Evolutionary conservation across 2,888 invertebrate species (phyloP).

Genomic region (Lagria hirta): DNA sequence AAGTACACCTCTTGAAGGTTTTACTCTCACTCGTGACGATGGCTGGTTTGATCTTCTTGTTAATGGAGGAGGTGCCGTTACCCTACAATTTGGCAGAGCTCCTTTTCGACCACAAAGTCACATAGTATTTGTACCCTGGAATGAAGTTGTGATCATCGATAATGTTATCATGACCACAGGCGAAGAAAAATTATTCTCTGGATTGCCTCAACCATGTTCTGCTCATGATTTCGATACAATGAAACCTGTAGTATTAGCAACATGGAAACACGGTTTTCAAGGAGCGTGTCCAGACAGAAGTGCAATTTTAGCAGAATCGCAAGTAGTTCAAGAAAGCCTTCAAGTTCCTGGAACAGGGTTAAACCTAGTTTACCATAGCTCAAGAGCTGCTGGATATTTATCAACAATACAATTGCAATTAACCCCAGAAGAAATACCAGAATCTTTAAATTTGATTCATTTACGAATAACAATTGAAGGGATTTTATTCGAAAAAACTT

Average conservation of each 20-base stretch:
- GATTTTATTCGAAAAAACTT: slow-evolving; percentile 86
- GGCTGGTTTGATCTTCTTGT: slow-evolving; percentile 98
- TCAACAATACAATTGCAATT: slow-evolving; percentile 90
- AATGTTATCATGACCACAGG: slow-evolving; percentile 82
- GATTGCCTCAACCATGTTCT: slow-evolving; percentile 75
- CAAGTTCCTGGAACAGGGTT: slow-evolving; percentile 92
- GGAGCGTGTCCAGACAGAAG: slow-evolving; percentile 93
- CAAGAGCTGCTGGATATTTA: slow-evolving; percentile 88
- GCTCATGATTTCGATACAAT: slow-evolving; percentile 90
- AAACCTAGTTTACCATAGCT: slow-evolving; percentile 96
- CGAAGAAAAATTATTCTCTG: slow-evolving; percentile 71
- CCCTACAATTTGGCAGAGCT: slow-evolving; percentile 88
- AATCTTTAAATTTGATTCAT: slow-evolving; percentile 83
- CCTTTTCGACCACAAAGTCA: slow-evolving; percentile 86
- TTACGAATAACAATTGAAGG: slow-evolving; percentile 93
- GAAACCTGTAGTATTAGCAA: slow-evolving; percentile 91
- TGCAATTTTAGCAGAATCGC: slow-evolving; percentile 86
- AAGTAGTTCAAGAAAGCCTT: slow-evolving; percentile 93
- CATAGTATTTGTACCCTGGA: slow-evolving; percentile 94
- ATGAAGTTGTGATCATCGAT: slow-evolving; percentile 95
- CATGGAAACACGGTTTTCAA: slow-evolving; percentile 94
- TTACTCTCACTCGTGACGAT: slow-evolving; percentile 88
- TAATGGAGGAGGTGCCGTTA: slow-evolving; percentile 98
- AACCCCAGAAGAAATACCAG: slow-evolving; percentile 81
- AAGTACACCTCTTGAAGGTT: slow-evolving; percentile 91